phyloP scores from a whole-genome alignment of 2,888 invertebrate genomes.

The Tipula lateralis region DNA sequence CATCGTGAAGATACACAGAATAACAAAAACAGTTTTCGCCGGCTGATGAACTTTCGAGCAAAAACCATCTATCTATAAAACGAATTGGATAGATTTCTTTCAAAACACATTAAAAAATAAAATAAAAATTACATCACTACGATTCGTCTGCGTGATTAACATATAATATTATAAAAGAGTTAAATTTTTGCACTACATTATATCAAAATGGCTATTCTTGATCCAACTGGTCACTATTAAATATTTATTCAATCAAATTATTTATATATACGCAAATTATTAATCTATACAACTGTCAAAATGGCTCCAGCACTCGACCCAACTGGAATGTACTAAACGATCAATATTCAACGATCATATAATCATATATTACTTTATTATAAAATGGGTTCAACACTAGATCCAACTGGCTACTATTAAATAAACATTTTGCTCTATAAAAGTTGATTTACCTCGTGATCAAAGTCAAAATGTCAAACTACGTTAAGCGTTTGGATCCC shows the following conservation, averaged over 20 bases:
- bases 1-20: neutral
- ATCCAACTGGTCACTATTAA: slow-evolving; percentile 48
- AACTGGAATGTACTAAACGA: slow-evolving; percentile 45
- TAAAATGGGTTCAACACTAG: slow-evolving; percentile 25
- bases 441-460: neutral
- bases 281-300: slow-evolving; percentile 35
- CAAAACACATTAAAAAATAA: no score
- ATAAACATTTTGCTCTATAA: no score
- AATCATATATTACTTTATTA: neutral
- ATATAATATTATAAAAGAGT: slow-evolving; percentile 30
- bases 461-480: slow-evolving; percentile 25
- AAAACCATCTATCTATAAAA: neutral
- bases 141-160: slow-evolving; percentile 31
- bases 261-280: neutral
- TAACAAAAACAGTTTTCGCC: slow-evolving; percentile 30
- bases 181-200: slow-evolving; percentile 34
- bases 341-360: neutral
- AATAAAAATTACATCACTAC: slow-evolving; percentile 31
- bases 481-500: slow-evolving; percentile 42
- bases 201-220: slow-evolving; percentile 43
- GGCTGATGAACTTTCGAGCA: slow-evolving; percentile 28
- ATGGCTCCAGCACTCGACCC: slow-evolving; percentile 46
- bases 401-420: slow-evolving; percentile 34
- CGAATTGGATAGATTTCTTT: neutral
- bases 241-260: neutral